These are phyloP conservation scores for Spongilla lacustris DNA, from an alignment of 37 sponge, comb jelly and placozoan genomes.

Conservation along the genomic window DNA sequence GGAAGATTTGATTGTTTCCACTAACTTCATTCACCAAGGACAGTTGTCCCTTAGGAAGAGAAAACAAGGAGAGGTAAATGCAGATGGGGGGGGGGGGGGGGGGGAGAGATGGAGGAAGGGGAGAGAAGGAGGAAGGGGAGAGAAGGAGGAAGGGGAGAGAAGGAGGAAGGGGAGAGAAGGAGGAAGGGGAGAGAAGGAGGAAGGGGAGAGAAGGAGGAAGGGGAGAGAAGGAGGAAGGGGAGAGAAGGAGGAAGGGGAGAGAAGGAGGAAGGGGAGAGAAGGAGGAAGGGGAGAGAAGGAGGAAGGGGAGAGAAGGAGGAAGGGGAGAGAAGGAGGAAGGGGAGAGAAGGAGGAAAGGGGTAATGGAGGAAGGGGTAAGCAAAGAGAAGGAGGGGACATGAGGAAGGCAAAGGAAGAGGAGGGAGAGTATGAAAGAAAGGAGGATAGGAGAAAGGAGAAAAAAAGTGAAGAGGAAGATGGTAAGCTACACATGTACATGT, in stretches of 20 bases:
- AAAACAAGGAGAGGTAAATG: background rate
- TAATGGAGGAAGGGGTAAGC: no score
- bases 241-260: no score
- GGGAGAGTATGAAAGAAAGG: background rate
- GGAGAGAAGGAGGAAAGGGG: no score
- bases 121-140: background rate
- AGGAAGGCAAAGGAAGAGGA: no score
- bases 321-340: no score
- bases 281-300: no score
- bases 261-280: no score
- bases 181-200: background rate
- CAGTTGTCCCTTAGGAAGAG: slow-evolving; percentile 63
- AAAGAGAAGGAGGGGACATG: no score
- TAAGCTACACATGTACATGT: no score
- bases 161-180: background rate
- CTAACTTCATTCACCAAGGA: slow-evolving; percentile 59
- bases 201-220: background rate
- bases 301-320: no score
- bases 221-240: background rate
- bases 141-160: background rate
- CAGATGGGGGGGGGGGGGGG: background rate
- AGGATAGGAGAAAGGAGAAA: no score
- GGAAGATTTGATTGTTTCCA: slow-evolving; percentile 59
- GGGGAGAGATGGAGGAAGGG: background rate
- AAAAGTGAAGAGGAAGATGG: no score